These are phyloP conservation scores for Papilio xuthus DNA, from an alignment of 1,140 invertebrate genomes.

Conservation along the genomic window DNA sequence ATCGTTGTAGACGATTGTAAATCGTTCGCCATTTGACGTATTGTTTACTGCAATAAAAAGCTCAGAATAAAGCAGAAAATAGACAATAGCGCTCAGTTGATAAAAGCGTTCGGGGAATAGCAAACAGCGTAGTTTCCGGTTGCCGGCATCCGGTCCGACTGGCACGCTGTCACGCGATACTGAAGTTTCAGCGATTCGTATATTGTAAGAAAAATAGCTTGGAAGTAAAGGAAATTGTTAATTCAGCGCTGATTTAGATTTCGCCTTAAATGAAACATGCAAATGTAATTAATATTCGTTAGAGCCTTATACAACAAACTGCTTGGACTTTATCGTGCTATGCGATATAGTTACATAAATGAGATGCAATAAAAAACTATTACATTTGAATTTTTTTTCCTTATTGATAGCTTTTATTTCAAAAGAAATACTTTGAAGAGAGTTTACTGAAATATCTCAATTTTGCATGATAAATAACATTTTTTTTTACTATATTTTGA, in stretches of 20 bases:
- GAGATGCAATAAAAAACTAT: neutral
- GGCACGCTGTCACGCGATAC: constrained; percentile 53
- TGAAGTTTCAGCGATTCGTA: constrained; percentile 40
- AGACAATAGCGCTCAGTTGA: constrained; percentile 42
- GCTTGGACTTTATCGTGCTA: neutral
- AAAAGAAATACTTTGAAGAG: too few relatives aligned
- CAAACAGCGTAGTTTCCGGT: constrained; percentile 56
- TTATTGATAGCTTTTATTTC: too few relatives aligned
- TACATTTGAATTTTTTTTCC: too few relatives aligned
- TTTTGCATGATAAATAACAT: too few relatives aligned
- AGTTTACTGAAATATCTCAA: too few relatives aligned
- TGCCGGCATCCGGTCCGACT: constrained; percentile 48
- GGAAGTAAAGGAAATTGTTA: constrained; percentile 34
- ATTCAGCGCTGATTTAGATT: constrained; percentile 35
- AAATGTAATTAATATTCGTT: constrained; percentile 27
- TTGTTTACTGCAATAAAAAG: constrained; percentile 26
- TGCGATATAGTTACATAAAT: neutral
- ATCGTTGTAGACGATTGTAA: constrained; percentile 16
- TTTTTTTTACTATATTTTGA: too few relatives aligned
- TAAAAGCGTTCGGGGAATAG: constrained; percentile 48
- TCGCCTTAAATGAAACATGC: constrained; percentile 23
- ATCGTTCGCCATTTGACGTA: constrained; percentile 19
- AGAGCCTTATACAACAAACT: constrained; percentile 1
- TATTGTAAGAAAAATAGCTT: constrained; percentile 33
- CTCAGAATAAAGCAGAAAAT: constrained; percentile 32